phyloP scores from a whole-genome alignment of 1,140 invertebrate species.

The Dermatophagoides farinae region DNA sequence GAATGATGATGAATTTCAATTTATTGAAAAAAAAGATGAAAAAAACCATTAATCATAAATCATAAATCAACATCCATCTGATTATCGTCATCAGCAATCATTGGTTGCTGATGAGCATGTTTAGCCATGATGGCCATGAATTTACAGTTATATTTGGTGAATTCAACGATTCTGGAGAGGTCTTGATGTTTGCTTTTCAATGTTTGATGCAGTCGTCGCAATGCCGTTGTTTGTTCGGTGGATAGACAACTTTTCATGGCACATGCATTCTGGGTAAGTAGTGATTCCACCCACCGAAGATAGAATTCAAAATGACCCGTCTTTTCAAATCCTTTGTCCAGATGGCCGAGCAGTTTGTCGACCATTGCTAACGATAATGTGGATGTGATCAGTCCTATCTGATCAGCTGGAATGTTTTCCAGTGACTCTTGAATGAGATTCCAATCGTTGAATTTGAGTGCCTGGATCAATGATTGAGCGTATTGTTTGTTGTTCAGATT shows the following conservation, averaged over 20 bases:
- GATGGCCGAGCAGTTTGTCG: constrained; percentile 43
- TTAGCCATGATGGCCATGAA: constrained; percentile 6
- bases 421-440: constrained; percentile 55
- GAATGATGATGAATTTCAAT: too few species aligned
- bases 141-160: constrained; percentile 3
- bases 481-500: constrained; percentile 42
- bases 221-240: constrained; percentile 18
- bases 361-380: constrained; percentile 49
- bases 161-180: constrained; percentile 50
- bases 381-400: constrained; percentile 49
- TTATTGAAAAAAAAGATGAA: too few species aligned
- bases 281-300: constrained; percentile 47
- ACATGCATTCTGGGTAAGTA: constrained; percentile 40
- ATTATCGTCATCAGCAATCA: background rate
- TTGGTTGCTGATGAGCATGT: background rate
- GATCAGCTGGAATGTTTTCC: constrained; percentile 48
- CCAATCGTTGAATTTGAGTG: constrained; percentile 65
- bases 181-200: constrained; percentile 55
- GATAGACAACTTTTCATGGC: constrained; percentile 30
- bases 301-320: constrained; percentile 71
- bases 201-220: constrained; percentile 56
- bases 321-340: constrained; percentile 46
- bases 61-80: background rate
- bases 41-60: too few species aligned
- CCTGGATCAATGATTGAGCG: constrained; percentile 51